Evolutionary conservation across 2,797 vertebrate genomes (phyloP).

Genomic region (Bovichtus variegatus): DNA sequence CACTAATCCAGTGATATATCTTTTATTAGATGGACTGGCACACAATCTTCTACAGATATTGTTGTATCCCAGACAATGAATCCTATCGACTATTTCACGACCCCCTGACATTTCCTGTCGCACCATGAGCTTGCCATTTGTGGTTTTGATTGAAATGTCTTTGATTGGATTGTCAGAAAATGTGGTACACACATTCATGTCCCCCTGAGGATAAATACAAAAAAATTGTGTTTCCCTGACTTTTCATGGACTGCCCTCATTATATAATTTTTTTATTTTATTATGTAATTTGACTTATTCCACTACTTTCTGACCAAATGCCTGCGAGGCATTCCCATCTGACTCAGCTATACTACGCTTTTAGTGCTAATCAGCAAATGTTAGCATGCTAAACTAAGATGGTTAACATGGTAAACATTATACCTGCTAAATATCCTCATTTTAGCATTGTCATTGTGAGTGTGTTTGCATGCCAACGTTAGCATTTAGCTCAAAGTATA

Average conservation of each 20-base stretch:
- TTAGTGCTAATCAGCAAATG: neutral
- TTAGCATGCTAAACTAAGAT: neutral
- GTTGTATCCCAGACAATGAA: neutral
- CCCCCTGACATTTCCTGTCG: neutral
- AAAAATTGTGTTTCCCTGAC: neutral
- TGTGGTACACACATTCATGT: neutral
- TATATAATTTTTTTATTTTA: too few species aligned
- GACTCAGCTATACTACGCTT: neutral
- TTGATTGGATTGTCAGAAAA: neutral
- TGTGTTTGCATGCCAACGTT: too few species aligned
- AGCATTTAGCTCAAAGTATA: neutral
- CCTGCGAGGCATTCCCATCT: neutral
- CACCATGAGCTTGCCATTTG: neutral
- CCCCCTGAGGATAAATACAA: neutral
- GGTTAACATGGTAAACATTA: neutral
- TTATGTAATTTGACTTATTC: neutral
- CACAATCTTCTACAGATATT: neutral
- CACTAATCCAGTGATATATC: neutral
- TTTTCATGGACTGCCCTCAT: neutral
- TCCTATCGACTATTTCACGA: too few species aligned
- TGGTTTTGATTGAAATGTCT: slow-evolving; percentile 9
- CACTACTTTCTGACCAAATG: neutral
- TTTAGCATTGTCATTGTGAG: too few species aligned
- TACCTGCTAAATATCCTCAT: too few species aligned
- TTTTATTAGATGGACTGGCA: neutral